A percentile compares a stretch with the other conserved stretches of the same genome.
Conservation (phyloP, 2,888 invertebrate species). For the Morinoia aosen region DNA sequence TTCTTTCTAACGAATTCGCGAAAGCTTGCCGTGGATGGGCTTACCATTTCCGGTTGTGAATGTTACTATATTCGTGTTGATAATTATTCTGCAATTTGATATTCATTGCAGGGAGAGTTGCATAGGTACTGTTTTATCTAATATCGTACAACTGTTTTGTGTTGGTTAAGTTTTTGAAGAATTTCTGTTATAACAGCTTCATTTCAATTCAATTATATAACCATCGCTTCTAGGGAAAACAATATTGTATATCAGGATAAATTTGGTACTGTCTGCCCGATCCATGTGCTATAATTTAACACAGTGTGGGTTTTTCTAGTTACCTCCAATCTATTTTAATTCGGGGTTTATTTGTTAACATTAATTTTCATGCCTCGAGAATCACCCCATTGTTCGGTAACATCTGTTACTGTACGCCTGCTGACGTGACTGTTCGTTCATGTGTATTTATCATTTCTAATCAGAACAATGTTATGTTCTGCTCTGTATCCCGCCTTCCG, state of each 20-base stretch:
- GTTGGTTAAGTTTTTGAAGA: background rate
- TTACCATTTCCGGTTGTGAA: background rate
- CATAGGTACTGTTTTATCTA: background rate
- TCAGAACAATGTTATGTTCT: no score
- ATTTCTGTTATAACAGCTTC: background rate
- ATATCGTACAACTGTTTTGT: background rate
- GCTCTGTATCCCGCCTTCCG: no score
- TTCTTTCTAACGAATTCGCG: background rate
- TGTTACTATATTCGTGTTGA: background rate
- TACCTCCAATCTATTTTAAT: background rate
- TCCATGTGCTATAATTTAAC: background rate
- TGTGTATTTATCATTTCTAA: background rate
- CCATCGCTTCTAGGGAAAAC: background rate
- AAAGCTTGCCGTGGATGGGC: background rate
- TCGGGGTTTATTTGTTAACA: background rate
- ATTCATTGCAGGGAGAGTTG: background rate
- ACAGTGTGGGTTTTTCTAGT: background rate
- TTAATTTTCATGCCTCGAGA: background rate
- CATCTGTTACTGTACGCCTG: background rate
- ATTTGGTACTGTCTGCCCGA: background rate
- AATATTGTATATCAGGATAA: background rate
- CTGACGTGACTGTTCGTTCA: background rate
- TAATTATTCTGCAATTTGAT: background rate
- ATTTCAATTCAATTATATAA: background rate
- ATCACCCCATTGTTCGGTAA: background rate